Percentiles rank a stretch among this genome's conserved stretches.
Evolutionary conservation across 2,113 vertebrate genomes (phyloP).

Genomic region (Procapra przewalskii): DNA sequence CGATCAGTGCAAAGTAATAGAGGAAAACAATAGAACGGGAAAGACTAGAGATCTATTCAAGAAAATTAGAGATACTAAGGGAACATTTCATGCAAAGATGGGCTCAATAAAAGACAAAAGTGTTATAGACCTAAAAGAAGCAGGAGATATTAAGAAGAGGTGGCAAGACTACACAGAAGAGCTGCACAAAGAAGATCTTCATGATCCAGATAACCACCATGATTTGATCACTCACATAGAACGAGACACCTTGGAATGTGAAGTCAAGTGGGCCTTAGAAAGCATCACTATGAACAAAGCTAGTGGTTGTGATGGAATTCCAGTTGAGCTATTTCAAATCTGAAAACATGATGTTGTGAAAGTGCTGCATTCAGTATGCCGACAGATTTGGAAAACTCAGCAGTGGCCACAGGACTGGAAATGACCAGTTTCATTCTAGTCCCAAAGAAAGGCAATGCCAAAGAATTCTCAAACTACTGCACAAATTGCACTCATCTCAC

Average conservation of each 20-base stretch:
- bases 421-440: background rate
- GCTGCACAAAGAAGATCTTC: background rate
- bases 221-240: background rate
- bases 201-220: background rate
- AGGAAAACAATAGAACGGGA: background rate
- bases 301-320: background rate
- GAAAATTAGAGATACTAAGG: background rate
- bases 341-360: background rate
- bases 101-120: background rate
- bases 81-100: background rate
- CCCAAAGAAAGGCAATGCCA: background rate
- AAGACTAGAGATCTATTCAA: background rate
- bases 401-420: background rate
- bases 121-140: background rate
- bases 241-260: background rate
- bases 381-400: background rate
- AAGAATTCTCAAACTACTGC: background rate
- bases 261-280: background rate
- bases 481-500: background rate
- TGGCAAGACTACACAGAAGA: background rate
- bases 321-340: background rate
- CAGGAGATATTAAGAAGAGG: background rate
- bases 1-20: background rate
- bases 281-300: background rate
- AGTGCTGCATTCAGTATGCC: background rate